Evolutionary conservation across 2,888 invertebrate genomes (phyloP).

Genomic region (Amiota minor): DNA sequence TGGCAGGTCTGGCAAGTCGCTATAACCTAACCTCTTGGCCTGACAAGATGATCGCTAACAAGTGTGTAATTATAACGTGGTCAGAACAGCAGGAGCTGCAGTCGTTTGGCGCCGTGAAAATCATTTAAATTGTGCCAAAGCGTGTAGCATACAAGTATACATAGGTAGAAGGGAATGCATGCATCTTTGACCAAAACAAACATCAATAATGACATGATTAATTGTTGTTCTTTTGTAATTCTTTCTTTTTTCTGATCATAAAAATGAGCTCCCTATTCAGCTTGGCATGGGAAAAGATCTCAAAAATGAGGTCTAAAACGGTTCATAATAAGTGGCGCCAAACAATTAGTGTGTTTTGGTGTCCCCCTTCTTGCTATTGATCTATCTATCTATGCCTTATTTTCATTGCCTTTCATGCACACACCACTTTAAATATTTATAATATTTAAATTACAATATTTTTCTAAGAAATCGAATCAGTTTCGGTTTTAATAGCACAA

Average conservation of each 20-base stretch:
- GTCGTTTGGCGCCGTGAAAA: constrained; percentile 46
- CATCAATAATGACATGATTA: constrained; percentile 29
- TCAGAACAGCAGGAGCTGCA: constrained; percentile 43
- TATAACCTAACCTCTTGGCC: constrained; percentile 27
- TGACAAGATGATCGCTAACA: constrained; percentile 51
- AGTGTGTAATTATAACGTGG: constrained; percentile 64
- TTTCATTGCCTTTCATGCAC: neutral
- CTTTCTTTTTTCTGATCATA: neutral
- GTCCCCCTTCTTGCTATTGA: too few relatives aligned
- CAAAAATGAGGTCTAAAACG: neutral
- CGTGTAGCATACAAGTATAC: neutral
- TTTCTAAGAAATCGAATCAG: constrained; percentile 25
- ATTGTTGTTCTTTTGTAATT: constrained; percentile 22
- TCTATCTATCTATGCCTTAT: neutral
- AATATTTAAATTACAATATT: neutral
- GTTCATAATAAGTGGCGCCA: constrained; percentile 53
- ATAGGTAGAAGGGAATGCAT: neutral
- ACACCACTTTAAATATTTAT: neutral
- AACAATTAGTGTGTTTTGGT: constrained; percentile 57
- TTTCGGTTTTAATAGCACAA: neutral
- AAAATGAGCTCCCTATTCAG: neutral
- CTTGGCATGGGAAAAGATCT: too few relatives aligned
- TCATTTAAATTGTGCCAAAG: constrained; percentile 43
- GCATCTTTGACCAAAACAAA: constrained; percentile 29
- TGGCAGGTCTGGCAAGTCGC: constrained; percentile 25